A percentile compares a stretch with the other conserved stretches of the same genome.
Evolutionary conservation across 2,797 vertebrate species (phyloP).

Genomic region (Clangula hyemalis): DNA sequence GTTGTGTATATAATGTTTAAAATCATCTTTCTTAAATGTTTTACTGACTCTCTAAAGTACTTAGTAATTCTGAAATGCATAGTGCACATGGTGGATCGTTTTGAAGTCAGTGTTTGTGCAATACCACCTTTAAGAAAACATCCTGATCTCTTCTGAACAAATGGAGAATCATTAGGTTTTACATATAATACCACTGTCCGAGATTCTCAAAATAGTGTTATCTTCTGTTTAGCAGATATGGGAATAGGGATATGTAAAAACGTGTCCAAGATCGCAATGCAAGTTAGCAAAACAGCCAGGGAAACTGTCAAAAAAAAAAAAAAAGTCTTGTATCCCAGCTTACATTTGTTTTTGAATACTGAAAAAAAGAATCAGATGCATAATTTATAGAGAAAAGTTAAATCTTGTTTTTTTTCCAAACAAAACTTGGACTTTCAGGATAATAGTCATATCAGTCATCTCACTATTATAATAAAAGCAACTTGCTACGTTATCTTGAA

Average conservation of each 20-base stretch:
- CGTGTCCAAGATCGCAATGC: background rate
- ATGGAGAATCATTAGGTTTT: background rate
- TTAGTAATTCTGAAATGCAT: background rate
- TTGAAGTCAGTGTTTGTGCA: background rate
- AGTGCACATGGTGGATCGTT: background rate
- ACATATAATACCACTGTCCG: background rate
- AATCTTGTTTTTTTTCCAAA: background rate
- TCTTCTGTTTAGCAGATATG: background rate
- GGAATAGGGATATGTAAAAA: background rate
- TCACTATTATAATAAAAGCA: background rate
- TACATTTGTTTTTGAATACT: background rate
- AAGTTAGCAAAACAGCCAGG: background rate
- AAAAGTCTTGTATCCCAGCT: background rate
- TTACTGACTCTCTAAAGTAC: background rate
- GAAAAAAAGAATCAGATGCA: background rate
- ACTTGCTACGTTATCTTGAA: background rate
- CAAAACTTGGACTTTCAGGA: background rate
- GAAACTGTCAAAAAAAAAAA: background rate
- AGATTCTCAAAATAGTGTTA: background rate
- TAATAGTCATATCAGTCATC: background rate
- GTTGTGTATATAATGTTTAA: background rate
- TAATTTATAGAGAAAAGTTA: background rate
- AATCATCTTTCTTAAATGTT: background rate
- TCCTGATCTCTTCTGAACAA: background rate
- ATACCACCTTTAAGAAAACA: background rate